These are phyloP conservation scores for Oxygymnocypris stewartii DNA, from an alignment of 2,113 vertebrate species.

Conservation along the genomic window DNA sequence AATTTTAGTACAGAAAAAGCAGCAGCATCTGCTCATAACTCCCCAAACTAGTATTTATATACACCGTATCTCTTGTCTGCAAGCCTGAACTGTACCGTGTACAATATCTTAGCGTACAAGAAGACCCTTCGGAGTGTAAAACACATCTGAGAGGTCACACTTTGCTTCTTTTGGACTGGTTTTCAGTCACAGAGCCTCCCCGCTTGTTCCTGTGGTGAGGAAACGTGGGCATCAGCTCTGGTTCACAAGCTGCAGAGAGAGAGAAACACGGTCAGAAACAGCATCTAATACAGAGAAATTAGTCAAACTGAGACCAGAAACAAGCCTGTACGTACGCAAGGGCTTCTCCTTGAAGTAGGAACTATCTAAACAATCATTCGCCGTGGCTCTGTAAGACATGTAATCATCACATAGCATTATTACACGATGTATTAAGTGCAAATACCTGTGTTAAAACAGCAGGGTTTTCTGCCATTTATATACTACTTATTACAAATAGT, in stretches of 20 bases:
- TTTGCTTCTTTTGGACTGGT: constrained; percentile 79
- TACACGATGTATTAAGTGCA: neutral
- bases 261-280: constrained; percentile 3
- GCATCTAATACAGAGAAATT: neutral
- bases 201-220: constrained; percentile 96
- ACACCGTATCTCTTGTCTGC: neutral
- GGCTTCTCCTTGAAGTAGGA: constrained; percentile 99
- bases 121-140: neutral
- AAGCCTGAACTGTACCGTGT: neutral
- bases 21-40: neutral
- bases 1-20: neutral
- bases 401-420: neutral
- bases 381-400: constrained; percentile 78
- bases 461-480: no score
- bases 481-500: no score
- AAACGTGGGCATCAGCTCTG: constrained; percentile 97
- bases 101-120: neutral
- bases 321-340: constrained; percentile 82
- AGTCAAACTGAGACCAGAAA: neutral
- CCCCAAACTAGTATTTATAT: neutral
- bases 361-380: constrained; percentile 89
- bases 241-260: constrained; percentile 81
- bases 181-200: constrained; percentile 58
- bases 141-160: constrained; percentile 70
- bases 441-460: no score